These are phyloP conservation scores for Nannobrachium achirus DNA, from an alignment of 2,113 vertebrate species.

Conservation along the genomic window DNA sequence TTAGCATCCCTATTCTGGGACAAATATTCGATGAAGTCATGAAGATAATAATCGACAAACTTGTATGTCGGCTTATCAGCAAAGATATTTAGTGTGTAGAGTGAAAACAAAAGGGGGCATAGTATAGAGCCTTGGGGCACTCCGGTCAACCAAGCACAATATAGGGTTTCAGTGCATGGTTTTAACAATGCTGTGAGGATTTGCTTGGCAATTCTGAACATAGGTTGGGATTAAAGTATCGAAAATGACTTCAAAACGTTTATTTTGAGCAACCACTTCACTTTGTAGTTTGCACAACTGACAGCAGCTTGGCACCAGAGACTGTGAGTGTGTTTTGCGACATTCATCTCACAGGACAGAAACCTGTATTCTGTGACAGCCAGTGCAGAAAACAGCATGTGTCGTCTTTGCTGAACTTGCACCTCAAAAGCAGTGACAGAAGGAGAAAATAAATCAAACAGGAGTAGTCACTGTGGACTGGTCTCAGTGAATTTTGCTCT, in stretches of 20 bases:
- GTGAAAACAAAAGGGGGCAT: too few species aligned
- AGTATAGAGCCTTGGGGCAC: too few species aligned
- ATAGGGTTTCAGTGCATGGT: too few species aligned
- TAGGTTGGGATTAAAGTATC: too few species aligned
- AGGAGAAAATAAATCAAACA: slow-evolving; percentile 31
- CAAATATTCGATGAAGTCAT: too few species aligned
- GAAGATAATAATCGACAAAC: too few species aligned
- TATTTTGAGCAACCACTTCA: slow-evolving; percentile 66
- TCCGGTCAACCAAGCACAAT: too few species aligned
- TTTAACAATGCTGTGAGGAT: background rate
- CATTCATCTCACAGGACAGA: slow-evolving; percentile 65
- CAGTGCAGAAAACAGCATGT: slow-evolving; percentile 36
- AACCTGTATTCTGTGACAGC: slow-evolving; percentile 57
- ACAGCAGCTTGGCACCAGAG: slow-evolving; percentile 52
- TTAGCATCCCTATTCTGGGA: too few species aligned
- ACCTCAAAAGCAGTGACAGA: slow-evolving; percentile 55
- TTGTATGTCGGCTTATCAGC: too few species aligned
- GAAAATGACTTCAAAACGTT: slow-evolving; percentile 58
- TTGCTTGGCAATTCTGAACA: slow-evolving; percentile 27
- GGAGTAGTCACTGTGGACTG: slow-evolving; percentile 32
- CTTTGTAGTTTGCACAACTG: slow-evolving; percentile 58
- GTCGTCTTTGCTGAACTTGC: slow-evolving; percentile 66
- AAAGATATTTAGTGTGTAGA: too few species aligned
- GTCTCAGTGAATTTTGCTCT: slow-evolving; percentile 46
- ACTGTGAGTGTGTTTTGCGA: slow-evolving; percentile 64